A percentile compares a stretch with the other conserved stretches of the same genome.
Conservation (phyloP, 2,113 vertebrate genomes). For the Danionella cerebrum region DNA sequence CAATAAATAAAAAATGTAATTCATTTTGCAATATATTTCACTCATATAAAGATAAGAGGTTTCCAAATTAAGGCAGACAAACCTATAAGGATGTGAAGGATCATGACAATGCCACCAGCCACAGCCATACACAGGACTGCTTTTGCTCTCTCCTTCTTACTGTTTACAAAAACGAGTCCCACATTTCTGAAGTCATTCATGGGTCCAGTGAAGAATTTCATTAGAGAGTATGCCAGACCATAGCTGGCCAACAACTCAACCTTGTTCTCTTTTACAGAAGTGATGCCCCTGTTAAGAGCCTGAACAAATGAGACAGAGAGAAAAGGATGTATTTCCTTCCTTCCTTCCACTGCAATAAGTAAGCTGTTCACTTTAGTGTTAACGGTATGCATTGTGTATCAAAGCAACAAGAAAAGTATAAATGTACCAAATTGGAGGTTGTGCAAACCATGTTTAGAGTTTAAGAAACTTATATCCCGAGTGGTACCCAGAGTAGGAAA, state of each 20-base stretch:
- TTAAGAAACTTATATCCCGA: no score
- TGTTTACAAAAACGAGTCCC: slow-evolving; percentile 96
- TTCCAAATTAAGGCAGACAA: slow-evolving; percentile 35
- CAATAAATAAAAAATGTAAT: not conserved
- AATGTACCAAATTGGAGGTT: no score
- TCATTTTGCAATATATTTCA: not conserved
- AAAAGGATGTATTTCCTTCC: no score
- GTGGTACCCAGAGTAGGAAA: no score
- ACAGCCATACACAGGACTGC: slow-evolving; percentile 92
- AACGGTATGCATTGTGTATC: no score
- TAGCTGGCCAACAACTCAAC: slow-evolving; percentile 98
- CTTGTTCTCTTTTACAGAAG: slow-evolving; percentile 88
- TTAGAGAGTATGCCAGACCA: slow-evolving; percentile 92
- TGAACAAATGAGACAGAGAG: slow-evolving; percentile 42
- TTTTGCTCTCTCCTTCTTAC: slow-evolving; percentile 87
- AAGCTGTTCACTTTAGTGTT: no score
- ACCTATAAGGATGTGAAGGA: slow-evolving; percentile 93
- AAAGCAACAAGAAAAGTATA: no score
- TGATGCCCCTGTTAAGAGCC: slow-evolving; percentile 96
- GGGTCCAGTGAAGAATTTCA: slow-evolving; percentile 99
- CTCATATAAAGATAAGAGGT: not conserved
- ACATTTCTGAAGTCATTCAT: slow-evolving; percentile 99
- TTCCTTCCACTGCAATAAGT: no score
- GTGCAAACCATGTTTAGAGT: no score
- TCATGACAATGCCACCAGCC: slow-evolving; percentile 82